A percentile compares a stretch with the other conserved stretches of the same genome.
phyloP scores from a whole-genome alignment of 2,797 vertebrate genomes.

The Cuniculus paca region DNA sequence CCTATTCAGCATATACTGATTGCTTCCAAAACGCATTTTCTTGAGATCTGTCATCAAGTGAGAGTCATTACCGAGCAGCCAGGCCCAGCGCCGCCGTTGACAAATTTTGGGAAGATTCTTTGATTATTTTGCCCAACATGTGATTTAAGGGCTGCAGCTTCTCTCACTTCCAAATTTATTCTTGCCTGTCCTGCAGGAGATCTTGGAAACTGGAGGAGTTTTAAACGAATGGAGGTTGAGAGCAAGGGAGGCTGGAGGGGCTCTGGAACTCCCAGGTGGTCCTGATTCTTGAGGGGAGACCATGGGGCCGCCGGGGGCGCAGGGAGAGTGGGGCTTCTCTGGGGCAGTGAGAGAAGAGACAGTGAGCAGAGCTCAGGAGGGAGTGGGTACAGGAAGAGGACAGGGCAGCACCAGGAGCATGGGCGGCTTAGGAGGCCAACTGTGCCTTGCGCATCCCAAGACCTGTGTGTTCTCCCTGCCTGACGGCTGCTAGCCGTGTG shows the following conservation, averaged over 20 bases:
- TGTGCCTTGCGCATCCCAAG: neutral
- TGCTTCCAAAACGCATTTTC: constrained; percentile 79
- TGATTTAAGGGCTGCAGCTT: constrained; percentile 71
- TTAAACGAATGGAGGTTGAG: neutral
- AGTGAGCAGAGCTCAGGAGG: neutral
- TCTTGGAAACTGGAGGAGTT: neutral
- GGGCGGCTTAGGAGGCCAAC: neutral
- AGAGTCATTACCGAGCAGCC: constrained; percentile 60
- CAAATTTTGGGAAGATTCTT: constrained; percentile 69
- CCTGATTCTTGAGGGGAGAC: neutral
- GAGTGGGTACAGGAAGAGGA: neutral
- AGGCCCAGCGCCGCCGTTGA: constrained; percentile 71
- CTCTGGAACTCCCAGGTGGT: neutral
- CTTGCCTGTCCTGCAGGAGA: neutral
- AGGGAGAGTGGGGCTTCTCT: neutral
- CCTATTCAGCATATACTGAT: constrained; percentile 77
- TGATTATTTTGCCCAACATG: constrained; percentile 80
- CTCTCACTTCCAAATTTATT: constrained; percentile 48
- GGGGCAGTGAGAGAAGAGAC: neutral
- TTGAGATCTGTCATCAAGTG: constrained; percentile 62
- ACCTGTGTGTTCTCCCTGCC: neutral
- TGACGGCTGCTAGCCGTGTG: too few species aligned
- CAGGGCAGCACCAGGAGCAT: too few species aligned
- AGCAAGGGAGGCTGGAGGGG: neutral
- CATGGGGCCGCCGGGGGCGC: too few species aligned